These are phyloP conservation scores for Epinephelus moara DNA, from an alignment of 2,113 vertebrate species.

Conservation along the genomic window DNA sequence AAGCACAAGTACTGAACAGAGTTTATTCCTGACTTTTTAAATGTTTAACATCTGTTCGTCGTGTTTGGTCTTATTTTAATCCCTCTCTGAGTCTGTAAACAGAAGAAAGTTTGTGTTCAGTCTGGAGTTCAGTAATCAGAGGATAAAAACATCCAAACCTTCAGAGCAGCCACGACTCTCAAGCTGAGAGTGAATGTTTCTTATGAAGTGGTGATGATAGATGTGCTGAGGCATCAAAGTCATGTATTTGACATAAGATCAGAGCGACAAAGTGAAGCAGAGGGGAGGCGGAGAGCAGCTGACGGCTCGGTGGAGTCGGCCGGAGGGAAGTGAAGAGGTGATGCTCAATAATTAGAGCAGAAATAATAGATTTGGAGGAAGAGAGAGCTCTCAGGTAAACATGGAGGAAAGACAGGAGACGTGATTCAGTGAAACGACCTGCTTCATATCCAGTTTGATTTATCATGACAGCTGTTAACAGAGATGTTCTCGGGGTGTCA, in stretches of 20 bases:
- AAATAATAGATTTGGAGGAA: slow-evolving; percentile 13
- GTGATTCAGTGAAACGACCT: slow-evolving; percentile 28
- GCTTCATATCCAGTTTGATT: slow-evolving; percentile 12
- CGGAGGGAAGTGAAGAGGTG: not conserved
- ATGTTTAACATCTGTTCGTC: not conserved
- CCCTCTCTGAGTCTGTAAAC: not conserved
- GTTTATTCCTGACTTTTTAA: not conserved
- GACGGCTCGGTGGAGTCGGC: not conserved
- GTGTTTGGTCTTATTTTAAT: slow-evolving; percentile 21
- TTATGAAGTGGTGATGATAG: not conserved
- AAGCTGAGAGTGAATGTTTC: not conserved
- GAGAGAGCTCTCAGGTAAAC: not conserved
- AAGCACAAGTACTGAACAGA: not conserved
- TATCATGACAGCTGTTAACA: not conserved
- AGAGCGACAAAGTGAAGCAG: not conserved
- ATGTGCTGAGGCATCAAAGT: not conserved
- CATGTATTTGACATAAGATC: not conserved
- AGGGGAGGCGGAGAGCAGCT: slow-evolving; percentile 1
- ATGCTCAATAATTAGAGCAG: slow-evolving; percentile 22
- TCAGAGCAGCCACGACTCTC: not conserved
- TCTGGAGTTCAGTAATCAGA: not conserved
- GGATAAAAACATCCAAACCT: slow-evolving; percentile 1
- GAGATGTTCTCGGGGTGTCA: not conserved
- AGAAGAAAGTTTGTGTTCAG: not conserved
- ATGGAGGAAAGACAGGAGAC: not conserved